phyloP scores from a whole-genome alignment of 2,888 invertebrate genomes.

The Lysandra coridon region DNA sequence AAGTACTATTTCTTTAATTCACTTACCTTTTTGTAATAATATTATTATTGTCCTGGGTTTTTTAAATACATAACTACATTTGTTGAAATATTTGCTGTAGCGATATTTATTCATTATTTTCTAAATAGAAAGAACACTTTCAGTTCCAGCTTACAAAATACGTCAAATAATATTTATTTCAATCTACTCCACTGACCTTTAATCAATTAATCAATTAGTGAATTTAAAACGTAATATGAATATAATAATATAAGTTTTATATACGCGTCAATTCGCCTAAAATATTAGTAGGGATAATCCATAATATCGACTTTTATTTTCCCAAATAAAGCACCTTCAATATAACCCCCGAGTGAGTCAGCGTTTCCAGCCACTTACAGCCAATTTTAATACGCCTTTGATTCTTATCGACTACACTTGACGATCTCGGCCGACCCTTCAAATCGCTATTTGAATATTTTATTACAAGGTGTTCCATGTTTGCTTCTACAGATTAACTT shows the following conservation, averaged over 20 bases:
- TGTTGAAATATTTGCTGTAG: too few species aligned
- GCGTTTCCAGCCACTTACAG: slow-evolving; percentile 5
- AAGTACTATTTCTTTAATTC: too few species aligned
- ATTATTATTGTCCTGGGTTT: too few species aligned
- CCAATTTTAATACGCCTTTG: slow-evolving; percentile 19
- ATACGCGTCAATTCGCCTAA: not conserved
- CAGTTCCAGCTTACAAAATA: not conserved
- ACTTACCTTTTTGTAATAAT: not conserved
- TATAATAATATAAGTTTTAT: too few species aligned
- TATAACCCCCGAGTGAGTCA: slow-evolving; percentile 3
- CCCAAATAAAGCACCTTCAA: slow-evolving; percentile 7
- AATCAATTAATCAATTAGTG: not conserved
- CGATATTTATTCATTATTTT: not conserved
- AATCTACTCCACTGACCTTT: not conserved
- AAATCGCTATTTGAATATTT: slow-evolving; percentile 3
- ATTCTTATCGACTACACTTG: slow-evolving; percentile 19
- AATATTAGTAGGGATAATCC: not conserved
- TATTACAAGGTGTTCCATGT: slow-evolving; percentile 14
- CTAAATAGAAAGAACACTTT: too few species aligned
- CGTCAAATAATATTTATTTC: not conserved
- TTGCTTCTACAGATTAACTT: not conserved
- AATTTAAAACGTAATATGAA: not conserved
- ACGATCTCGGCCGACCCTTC: slow-evolving; percentile 18
- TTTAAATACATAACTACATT: too few species aligned
- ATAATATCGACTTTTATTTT: slow-evolving; percentile 7